Base-by-base conservation (phyloP, 2,888 invertebrate genomes). In the Nemotelus pantherinus region DNA sequence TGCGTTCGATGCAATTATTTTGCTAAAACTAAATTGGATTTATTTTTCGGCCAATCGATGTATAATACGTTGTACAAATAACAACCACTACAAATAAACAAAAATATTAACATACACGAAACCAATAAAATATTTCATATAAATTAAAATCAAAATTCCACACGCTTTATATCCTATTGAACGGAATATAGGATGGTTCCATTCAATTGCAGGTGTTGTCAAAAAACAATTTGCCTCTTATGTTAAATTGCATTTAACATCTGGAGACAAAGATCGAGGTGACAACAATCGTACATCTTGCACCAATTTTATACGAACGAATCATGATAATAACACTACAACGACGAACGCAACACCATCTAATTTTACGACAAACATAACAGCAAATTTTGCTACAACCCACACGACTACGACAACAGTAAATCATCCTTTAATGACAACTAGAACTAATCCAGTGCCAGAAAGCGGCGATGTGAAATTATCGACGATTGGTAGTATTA, bases 191-290 rank as follows among this genome's bases (percentile, higher is more conserved):
- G 87, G 91, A 90, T 91, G 91, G 91, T 90, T 91, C 89, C 90
- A 90, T 90, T 90, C 91, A 86, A 88, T 91, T 87, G 90, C 91
- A 86, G 91, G 91, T 88, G 90, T 90, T 85, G 89, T 91, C 88
- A 94, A 94, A 88, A 93, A 93, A 87, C 91, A 94, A 85, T 93
- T 94, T 88, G 92, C 93, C 85, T 93, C 93, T 82, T 94, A 94
- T 89, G 93, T 94, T 84, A 94, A 94, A 89, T 90, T 94, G 88
- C 93, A 94, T 88, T 90, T 92, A 83, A 89, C 89, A 67, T 87
- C 89, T 77, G 90, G 90, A 81, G 82, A 82, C 78, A 80, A 80
- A 78, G 78, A 80, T 60, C 77, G 71, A 75, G 76, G 78, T 74
- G 79, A 81, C 76, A 79, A 80, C 79, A 80, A 67, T 57, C 77